A percentile compares a stretch with the other conserved stretches of the same genome.
Conservation (phyloP, 2,888 invertebrate genomes). For the Pristionchus fissidentatus region DNA sequence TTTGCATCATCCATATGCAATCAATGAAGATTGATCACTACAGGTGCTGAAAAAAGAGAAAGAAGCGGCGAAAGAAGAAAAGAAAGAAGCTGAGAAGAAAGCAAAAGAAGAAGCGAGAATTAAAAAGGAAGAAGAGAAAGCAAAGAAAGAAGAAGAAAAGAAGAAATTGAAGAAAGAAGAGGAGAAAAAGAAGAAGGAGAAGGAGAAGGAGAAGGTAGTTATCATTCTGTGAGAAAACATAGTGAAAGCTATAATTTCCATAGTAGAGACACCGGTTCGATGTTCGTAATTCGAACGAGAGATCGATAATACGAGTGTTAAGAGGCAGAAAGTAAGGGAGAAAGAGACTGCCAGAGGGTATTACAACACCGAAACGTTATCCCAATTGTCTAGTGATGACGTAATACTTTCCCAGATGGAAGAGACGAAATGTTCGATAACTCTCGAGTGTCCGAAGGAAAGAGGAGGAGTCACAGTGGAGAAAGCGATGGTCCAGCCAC, state of each 20-base stretch:
- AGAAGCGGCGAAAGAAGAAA: neutral
- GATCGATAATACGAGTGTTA: too few species aligned
- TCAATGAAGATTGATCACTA: neutral
- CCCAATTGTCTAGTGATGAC: too few species aligned
- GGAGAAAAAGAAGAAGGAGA: neutral
- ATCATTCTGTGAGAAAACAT: neutral
- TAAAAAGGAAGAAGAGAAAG: slow-evolving; percentile 43
- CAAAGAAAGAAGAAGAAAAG: slow-evolving; percentile 16
- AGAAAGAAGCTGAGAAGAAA: slow-evolving; percentile 45
- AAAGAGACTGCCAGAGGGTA: too few species aligned
- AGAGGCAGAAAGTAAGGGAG: too few species aligned
- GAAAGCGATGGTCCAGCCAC: neutral
- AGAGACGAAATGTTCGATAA: neutral
- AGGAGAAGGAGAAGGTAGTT: slow-evolving; percentile 2
- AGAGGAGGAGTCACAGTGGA: neutral
- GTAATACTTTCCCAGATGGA: neutral
- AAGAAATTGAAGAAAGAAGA: slow-evolving; percentile 12
- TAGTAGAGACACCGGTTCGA: too few species aligned
- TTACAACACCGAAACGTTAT: too few species aligned
- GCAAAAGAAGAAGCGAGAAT: slow-evolving; percentile 39
- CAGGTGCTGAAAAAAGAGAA: slow-evolving; percentile 45
- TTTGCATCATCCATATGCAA: too few species aligned
- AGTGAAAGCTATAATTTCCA: too few species aligned
- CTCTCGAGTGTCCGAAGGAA: slow-evolving; percentile 6
- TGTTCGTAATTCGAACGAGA: too few species aligned